phyloP scores from a whole-genome alignment of 1,140 invertebrate species.

The Drosophila mayri region DNA sequence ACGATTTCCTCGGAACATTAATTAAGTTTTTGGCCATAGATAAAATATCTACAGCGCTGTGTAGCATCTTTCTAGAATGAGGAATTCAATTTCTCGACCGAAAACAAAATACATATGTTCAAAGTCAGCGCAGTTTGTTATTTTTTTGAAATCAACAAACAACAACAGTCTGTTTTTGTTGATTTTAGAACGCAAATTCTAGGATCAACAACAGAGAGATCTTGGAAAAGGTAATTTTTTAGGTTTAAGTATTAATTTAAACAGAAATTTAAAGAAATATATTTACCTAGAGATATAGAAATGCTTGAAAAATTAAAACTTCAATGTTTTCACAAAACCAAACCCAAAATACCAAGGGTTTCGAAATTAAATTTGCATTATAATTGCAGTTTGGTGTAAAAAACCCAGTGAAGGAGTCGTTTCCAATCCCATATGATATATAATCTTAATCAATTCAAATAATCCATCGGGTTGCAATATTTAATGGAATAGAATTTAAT shows the following conservation, averaged over 20 bases:
- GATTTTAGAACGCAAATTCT: constrained; percentile 17
- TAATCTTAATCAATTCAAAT: neutral
- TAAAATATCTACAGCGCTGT: constrained; percentile 5
- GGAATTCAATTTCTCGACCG: constrained; percentile 8
- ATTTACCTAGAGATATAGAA: neutral
- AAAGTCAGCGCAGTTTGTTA: constrained; percentile 12
- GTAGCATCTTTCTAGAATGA: constrained; percentile 16
- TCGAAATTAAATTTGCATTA: neutral
- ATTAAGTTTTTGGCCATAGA: constrained; percentile 14
- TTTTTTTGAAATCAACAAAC: constrained; percentile 21
- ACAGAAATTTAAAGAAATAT: neutral
- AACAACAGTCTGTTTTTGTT: constrained; percentile 15
- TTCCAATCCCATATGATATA: neutral
- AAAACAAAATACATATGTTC: constrained; percentile 22
- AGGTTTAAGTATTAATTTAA: neutral
- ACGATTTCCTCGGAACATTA: constrained; percentile 10
- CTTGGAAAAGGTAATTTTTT: constrained; percentile 1
- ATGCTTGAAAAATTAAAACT: neutral
- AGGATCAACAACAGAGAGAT: neutral
- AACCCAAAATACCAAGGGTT: neutral
- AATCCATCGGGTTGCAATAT: no score
- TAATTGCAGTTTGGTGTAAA: neutral
- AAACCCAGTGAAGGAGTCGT: neutral
- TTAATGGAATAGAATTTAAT: neutral
- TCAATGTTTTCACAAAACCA: neutral